A percentile compares a stretch with the other conserved stretches of the same genome.
Evolutionary conservation across 2,888 invertebrate species (phyloP).

Genomic region (Drosophila falleni): DNA sequence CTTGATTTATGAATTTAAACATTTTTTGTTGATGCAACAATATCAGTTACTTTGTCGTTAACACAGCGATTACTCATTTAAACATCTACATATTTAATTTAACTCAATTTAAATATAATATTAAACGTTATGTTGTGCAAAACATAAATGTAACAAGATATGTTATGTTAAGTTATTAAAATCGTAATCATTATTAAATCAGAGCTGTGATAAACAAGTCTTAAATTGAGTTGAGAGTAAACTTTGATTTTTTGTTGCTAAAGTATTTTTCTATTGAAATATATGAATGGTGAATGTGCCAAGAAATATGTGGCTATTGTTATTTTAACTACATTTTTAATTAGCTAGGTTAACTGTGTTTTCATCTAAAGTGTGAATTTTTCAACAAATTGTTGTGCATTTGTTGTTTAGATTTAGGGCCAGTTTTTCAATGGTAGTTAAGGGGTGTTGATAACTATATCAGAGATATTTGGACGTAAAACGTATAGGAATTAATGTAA

Average conservation of each 20-base stretch:
- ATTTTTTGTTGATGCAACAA: slow-evolving; percentile 1
- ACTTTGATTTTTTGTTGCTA: not conserved
- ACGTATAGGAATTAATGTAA: no score
- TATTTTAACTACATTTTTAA: not conserved
- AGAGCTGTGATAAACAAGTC: not conserved
- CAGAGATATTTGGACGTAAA: no score
- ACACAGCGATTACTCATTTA: slow-evolving; percentile 13
- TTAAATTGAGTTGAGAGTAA: not conserved
- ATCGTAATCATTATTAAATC: not conserved
- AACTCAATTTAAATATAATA: slow-evolving; percentile 12
- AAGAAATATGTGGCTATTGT: not conserved
- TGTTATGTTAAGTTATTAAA: not conserved
- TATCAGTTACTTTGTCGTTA: not conserved
- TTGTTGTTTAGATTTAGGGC: not conserved
- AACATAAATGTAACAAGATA: not conserved
- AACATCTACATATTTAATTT: slow-evolving; percentile 23
- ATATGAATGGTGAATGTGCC: not conserved
- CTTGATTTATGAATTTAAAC: not conserved
- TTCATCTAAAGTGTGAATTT: not conserved
- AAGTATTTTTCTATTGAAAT: not conserved
- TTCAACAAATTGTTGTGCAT: not conserved
- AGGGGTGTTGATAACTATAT: no score
- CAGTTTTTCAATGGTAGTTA: no score
- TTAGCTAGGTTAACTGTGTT: not conserved
- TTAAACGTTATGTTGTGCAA: not conserved